These are phyloP conservation scores for Drosophila pectinifera DNA, from an alignment of 1,140 invertebrate species.

Conservation along the genomic window DNA sequence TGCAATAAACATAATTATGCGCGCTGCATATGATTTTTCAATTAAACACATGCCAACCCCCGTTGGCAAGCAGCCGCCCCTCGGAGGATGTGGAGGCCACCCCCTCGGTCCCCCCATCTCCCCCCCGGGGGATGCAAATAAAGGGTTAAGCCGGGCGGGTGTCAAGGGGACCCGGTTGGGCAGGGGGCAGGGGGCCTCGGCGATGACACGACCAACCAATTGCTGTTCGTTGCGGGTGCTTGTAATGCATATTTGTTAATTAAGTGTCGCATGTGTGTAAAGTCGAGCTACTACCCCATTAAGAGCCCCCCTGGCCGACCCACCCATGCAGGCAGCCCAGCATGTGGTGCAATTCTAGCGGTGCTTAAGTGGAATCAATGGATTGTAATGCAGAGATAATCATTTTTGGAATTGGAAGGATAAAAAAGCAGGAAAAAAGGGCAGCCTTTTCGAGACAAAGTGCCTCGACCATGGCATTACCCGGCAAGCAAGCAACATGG, in stretches of 20 bases:
- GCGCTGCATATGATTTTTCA: constrained; percentile 84
- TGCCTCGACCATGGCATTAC: neutral
- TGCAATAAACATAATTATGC: constrained; percentile 84
- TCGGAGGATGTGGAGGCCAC: constrained; percentile 3
- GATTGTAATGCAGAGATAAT: constrained; percentile 82
- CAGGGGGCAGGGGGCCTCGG: neutral
- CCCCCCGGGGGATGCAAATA: constrained; percentile 59
- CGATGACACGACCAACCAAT: constrained; percentile 73
- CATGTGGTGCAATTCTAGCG: constrained; percentile 63
- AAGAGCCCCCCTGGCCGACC: no score
- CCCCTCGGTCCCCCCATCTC: neutral
- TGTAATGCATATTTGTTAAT: constrained; percentile 83
- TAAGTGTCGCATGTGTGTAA: constrained; percentile 62
- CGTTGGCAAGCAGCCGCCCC: constrained; percentile 4
- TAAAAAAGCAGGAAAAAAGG: constrained; percentile 3
- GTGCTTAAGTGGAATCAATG: constrained; percentile 83
- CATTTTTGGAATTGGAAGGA: constrained; percentile 59
- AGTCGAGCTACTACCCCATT: constrained; percentile 12
- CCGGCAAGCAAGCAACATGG: no score
- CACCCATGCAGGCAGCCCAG: constrained; percentile 10
- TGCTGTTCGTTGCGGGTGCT: constrained; percentile 78
- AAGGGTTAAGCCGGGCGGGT: constrained; percentile 64
- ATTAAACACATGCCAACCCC: constrained; percentile 79
- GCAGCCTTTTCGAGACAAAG: no score
- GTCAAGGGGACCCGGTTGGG: neutral